phyloP scores from a whole-genome alignment of 2,888 invertebrate genomes.

The Napeogenes sylphis region DNA sequence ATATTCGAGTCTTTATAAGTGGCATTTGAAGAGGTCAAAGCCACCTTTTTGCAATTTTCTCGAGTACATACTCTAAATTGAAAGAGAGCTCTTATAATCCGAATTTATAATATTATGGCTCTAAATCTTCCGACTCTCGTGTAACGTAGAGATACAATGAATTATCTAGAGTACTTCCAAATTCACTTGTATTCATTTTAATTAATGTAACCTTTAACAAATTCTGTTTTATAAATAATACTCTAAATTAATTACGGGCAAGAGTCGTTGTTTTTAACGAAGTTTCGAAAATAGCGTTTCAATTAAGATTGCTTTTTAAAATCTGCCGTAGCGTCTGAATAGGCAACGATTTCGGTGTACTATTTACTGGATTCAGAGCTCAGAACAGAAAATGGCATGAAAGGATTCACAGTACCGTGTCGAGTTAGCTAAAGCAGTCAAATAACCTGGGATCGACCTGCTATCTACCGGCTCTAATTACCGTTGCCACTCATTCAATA shows the following conservation, averaged over 20 bases:
- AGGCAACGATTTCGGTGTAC: constrained; percentile 28
- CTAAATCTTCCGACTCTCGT: constrained; percentile 58
- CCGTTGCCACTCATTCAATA: constrained; percentile 22
- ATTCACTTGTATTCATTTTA: constrained; percentile 30
- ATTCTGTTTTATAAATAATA: neutral
- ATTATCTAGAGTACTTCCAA: constrained; percentile 39
- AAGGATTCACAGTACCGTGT: constrained; percentile 25
- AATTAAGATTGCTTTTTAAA: constrained; percentile 26
- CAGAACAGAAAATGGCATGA: constrained; percentile 31
- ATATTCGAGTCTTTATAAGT: constrained; percentile 64
- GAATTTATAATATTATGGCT: constrained; percentile 74
- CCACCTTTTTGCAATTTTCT: constrained; percentile 72
- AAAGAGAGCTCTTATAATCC: constrained; percentile 67
- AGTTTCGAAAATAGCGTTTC: constrained; percentile 14
- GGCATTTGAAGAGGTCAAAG: constrained; percentile 64
- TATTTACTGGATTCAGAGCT: constrained; percentile 24
- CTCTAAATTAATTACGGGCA: neutral
- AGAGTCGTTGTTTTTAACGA: constrained; percentile 14
- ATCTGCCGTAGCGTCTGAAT: constrained; percentile 27
- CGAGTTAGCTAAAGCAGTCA: constrained; percentile 25
- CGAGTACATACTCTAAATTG: constrained; percentile 65
- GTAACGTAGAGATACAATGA: constrained; percentile 51
- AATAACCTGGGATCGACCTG: constrained; percentile 17
- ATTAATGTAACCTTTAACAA: constrained; percentile 5
- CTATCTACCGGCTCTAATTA: constrained; percentile 24